Percentiles rank a stretch among this genome's conserved stretches.
Conservation (phyloP, 2,797 vertebrate species). For the Clarias fuscus region DNA sequence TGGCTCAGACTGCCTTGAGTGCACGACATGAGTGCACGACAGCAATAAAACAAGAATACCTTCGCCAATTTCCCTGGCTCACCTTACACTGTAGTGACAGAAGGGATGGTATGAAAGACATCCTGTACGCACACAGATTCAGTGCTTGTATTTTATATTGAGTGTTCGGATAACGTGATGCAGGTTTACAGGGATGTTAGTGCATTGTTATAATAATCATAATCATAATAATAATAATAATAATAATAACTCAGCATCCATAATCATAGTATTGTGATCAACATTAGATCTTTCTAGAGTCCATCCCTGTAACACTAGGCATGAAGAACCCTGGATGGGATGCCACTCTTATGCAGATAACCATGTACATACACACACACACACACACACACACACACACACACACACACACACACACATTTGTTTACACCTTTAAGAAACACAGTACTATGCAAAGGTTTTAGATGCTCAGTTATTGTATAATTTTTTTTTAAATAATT, state of each 20-base stretch:
- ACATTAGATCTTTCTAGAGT: background rate
- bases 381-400: background rate
- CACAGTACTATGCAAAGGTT: too few species aligned
- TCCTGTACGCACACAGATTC: background rate
- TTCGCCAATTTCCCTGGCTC: constrained; percentile 16
- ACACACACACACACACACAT: background rate
- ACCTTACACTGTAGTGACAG: background rate
- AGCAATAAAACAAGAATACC: constrained; percentile 35
- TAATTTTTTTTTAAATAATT: too few species aligned
- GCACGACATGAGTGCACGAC: background rate
- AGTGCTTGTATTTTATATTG: background rate
- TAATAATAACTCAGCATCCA: background rate
- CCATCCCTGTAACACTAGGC: background rate
- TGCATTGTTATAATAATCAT: background rate
- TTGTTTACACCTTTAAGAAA: background rate
- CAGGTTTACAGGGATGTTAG: background rate
- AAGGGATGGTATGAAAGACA: background rate
- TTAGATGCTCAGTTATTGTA: too few species aligned
- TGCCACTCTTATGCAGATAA: background rate
- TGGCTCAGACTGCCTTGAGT: constrained; percentile 21
- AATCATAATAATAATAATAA: background rate
- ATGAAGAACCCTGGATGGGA: background rate
- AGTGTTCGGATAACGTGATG: background rate
- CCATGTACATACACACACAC: background rate
- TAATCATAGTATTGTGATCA: background rate